These are phyloP conservation scores for Melieria crassipennis DNA, from an alignment of 2,888 invertebrate genomes.

Conservation along the genomic window DNA sequence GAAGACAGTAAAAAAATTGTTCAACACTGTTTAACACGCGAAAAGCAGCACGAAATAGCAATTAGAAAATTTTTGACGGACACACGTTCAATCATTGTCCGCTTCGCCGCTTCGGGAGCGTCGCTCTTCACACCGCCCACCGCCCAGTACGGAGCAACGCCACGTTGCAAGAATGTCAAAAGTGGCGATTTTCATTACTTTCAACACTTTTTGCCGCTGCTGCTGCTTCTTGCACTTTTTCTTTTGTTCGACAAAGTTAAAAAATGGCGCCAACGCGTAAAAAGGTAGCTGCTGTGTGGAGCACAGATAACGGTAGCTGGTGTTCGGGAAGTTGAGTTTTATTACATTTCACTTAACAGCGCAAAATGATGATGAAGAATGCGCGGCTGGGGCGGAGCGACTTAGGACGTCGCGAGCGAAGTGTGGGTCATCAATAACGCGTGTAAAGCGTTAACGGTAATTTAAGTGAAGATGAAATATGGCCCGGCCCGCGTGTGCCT, in stretches of 20 bases:
- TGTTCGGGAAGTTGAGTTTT: constrained; percentile 1
- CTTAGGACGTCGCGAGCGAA: no score
- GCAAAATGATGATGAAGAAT: not conserved
- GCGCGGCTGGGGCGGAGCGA: no score
- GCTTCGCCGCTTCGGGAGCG: not conserved
- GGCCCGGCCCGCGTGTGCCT: not conserved
- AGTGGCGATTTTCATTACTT: constrained; percentile 39
- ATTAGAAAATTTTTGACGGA: constrained; percentile 48
- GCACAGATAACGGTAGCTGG: not conserved
- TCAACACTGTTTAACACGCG: not conserved
- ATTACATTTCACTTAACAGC: constrained; percentile 22
- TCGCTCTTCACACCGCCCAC: not conserved
- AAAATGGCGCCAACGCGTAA: not conserved
- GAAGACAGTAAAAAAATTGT: no score
- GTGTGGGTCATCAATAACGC: constrained; percentile 32
- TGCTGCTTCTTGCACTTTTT: not conserved
- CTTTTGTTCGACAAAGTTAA: not conserved
- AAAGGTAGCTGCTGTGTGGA: constrained; percentile 4
- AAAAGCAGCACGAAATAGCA: constrained; percentile 41
- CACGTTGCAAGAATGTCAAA: constrained; percentile 27
- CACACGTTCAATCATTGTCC: constrained; percentile 46
- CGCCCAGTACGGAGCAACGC: not conserved
- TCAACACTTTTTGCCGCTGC: constrained; percentile 27
- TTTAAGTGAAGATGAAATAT: constrained; percentile 28
- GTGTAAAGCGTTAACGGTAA: constrained; percentile 29